These are phyloP conservation scores for Heliopora coerulea DNA, from an alignment of 92 coral and sea anemone genomes.

Conservation along the genomic window DNA sequence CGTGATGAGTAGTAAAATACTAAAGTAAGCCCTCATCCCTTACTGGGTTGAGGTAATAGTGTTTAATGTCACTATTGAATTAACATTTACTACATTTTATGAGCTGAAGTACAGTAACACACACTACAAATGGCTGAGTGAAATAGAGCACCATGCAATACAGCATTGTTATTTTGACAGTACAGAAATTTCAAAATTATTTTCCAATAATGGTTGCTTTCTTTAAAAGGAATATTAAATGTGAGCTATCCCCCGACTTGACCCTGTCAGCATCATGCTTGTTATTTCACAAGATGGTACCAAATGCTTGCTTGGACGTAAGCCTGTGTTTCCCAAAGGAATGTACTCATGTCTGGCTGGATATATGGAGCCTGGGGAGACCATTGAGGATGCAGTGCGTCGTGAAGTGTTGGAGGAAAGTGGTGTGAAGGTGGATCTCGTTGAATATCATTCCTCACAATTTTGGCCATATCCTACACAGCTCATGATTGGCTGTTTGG, in stretches of 20 bases:
- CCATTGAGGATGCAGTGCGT: conserved; percentile 37
- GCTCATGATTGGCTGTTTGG: conserved; percentile 42
- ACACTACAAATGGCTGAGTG: no score
- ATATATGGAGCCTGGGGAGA: conserved; percentile 40
- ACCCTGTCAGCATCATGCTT: conserved; percentile 39
- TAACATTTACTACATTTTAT: no score
- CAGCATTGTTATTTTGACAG: no score
- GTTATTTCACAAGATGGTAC: conserved; percentile 35
- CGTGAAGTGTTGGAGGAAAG: conserved; percentile 41
- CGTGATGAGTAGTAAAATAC: no score
- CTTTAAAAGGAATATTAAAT: conserved; percentile 15
- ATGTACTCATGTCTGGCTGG: conserved; percentile 45
- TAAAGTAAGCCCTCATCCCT: no score
- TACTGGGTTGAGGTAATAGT: no score
- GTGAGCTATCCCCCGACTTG: conserved; percentile 33
- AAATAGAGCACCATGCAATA: no score
- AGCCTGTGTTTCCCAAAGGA: conserved; percentile 19
- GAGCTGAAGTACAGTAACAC: no score
- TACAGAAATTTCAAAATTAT: no score
- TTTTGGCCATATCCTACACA: conserved; percentile 44
- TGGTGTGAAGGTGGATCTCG: conserved; percentile 35
- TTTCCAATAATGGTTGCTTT: no score
- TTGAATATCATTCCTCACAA: conserved; percentile 40
- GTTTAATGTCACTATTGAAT: no score
- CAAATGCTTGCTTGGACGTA: conserved; percentile 33